Evolutionary conservation across 35 echinoderm and acorn worm species (phyloP).

Genomic region (Strongylocentrotus purpuratus): DNA sequence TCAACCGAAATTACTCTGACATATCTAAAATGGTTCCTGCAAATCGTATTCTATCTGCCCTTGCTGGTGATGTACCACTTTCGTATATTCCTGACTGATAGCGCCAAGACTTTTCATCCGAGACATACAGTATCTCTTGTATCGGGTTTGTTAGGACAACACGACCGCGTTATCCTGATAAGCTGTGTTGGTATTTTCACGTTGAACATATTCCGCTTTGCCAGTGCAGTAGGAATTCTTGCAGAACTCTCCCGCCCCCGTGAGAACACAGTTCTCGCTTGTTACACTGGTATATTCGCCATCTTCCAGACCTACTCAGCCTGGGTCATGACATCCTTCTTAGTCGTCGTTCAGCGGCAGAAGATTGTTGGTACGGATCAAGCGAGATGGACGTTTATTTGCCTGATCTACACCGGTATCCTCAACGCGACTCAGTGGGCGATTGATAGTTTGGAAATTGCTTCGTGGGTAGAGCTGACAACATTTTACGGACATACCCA

Average conservation of each 20-base stretch:
- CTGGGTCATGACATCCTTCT: neutral
- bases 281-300: neutral
- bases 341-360: conserved; percentile 3
- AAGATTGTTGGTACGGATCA: neutral
- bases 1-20: neutral
- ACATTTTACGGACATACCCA: neutral
- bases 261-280: neutral
- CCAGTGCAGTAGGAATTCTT: neutral
- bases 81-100: neutral
- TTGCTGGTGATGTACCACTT: neutral
- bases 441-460: neutral
- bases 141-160: neutral
- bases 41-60: neutral
- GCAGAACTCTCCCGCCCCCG: neutral
- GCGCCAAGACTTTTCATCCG: neutral
- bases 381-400: neutral
- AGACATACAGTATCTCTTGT: neutral
- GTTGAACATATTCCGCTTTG: neutral
- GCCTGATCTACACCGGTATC: conserved; percentile 14
- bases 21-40: neutral
- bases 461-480: neutral
- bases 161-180: neutral
- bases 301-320: neutral
- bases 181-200: neutral
- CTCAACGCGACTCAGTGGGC: neutral